Percentiles rank a stretch among this genome's conserved stretches.
Conservation (phyloP, 2,797 vertebrate genomes). For the Pipistrellus kuhlii region DNA sequence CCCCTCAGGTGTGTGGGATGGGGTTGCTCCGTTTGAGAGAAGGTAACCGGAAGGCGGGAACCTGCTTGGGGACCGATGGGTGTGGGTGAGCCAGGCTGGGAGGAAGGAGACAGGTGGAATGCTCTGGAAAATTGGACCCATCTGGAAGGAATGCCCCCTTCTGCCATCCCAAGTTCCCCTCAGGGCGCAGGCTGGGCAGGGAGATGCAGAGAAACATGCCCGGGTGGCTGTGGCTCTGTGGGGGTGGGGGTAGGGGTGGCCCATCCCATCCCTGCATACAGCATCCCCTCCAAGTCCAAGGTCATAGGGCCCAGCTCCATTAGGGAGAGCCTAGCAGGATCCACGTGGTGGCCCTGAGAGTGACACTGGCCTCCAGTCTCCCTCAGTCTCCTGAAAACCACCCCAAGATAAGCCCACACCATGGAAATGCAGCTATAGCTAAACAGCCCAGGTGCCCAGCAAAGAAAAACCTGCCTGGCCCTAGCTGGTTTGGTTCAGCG, state of each 20-base stretch:
- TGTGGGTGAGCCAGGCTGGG: neutral
- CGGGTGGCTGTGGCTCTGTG: neutral
- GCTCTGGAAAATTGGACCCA: neutral
- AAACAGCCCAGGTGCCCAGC: neutral
- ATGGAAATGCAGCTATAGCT: neutral
- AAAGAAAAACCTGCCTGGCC: neutral
- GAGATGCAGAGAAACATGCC: constrained; percentile 79
- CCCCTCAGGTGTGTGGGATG: neutral
- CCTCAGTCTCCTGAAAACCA: neutral
- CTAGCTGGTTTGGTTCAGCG: too few species aligned
- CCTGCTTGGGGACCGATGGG: neutral
- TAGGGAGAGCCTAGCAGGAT: constrained; percentile 65
- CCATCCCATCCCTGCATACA: constrained; percentile 51
- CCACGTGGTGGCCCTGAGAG: neutral
- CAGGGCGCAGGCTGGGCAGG: constrained; percentile 75
- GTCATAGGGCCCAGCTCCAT: constrained; percentile 81
- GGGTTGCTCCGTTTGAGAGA: neutral
- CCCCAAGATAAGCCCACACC: neutral
- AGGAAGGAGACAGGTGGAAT: neutral
- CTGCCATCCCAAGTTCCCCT: constrained; percentile 73
- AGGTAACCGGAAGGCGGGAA: neutral
- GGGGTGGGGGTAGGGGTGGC: constrained; percentile 29
- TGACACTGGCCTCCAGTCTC: neutral
- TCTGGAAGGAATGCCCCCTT: constrained; percentile 59
- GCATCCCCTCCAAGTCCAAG: constrained; percentile 75